Evolutionary conservation across 2,888 invertebrate genomes (phyloP).

Genomic region (Hydrotaea diabolus): DNA sequence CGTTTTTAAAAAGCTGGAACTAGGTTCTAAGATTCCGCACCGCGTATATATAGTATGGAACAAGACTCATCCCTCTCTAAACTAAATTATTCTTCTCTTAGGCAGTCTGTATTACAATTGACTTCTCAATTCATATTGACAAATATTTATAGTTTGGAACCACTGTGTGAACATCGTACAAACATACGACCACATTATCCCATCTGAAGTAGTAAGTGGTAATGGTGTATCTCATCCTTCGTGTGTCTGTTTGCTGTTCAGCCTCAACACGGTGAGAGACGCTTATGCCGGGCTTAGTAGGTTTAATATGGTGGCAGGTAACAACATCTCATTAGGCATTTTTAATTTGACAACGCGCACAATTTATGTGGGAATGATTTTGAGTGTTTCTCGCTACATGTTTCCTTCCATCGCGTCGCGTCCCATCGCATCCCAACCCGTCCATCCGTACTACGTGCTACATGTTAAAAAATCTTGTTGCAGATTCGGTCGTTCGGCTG

Average conservation of each 20-base stretch:
- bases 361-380: conserved; percentile 78
- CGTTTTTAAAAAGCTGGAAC: too few species aligned
- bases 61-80: too few species aligned
- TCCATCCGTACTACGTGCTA: conserved; percentile 31
- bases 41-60: too few species aligned
- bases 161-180: conserved; percentile 14
- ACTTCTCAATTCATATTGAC: too few species aligned
- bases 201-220: conserved; percentile 7
- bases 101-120: too few species aligned
- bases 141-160: too few species aligned
- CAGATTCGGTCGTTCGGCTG: neutral
- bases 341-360: conserved; percentile 78
- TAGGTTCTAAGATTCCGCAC: too few species aligned
- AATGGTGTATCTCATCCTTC: neutral
- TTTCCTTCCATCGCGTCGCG: too few species aligned
- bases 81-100: too few species aligned
- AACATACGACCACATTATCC: too few species aligned
- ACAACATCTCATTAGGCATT: conserved; percentile 76
- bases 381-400: conserved; percentile 43
- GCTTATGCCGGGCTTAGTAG: neutral
- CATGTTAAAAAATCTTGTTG: conserved; percentile 12
- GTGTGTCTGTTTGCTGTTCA: conserved; percentile 40
- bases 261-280: neutral
- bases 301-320: conserved; percentile 65
- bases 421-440: conserved; percentile 15